phyloP scores from a whole-genome alignment of 2,797 vertebrate species.

The Anolis apletophallus region DNA sequence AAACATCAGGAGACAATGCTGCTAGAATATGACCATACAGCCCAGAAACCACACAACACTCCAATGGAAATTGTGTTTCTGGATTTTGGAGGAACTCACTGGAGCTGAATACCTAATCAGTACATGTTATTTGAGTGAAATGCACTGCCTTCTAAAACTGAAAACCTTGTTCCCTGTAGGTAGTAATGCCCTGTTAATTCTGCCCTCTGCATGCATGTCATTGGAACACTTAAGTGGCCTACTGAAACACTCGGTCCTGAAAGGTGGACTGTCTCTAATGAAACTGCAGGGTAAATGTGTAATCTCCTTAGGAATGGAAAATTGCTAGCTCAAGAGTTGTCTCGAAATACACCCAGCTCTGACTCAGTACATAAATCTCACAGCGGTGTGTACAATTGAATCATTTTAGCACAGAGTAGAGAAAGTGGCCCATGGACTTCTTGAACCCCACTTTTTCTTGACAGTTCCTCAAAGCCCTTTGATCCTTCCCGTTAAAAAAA shows the following conservation, averaged over 20 bases:
- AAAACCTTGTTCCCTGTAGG: not conserved
- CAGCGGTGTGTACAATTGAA: not conserved
- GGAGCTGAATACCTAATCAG: no score
- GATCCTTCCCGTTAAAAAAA: no score
- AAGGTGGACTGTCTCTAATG: not conserved
- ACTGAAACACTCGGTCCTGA: not conserved
- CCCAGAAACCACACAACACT: no score
- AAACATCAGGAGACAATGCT: no score
- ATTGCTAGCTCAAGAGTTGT: not conserved
- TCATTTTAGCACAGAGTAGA: not conserved
- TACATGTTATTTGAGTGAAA: not conserved
- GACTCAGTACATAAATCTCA: not conserved
- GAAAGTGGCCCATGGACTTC: no score
- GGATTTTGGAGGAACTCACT: not conserved
- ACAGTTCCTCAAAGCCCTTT: no score
- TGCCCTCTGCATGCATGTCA: not conserved
- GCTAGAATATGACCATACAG: no score
- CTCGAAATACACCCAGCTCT: not conserved
- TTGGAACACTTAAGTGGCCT: not conserved
- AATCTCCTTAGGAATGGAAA: slow-evolving; percentile 16
- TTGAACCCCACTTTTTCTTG: no score
- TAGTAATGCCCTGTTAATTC: not conserved
- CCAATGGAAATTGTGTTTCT: not conserved
- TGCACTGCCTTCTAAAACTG: not conserved
- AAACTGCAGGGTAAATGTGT: not conserved